Percentiles rank a stretch among this genome's conserved stretches.
These are phyloP conservation scores for Steinernema hermaphroditum DNA, from an alignment of 2,888 invertebrate species.

Conservation along the genomic window DNA sequence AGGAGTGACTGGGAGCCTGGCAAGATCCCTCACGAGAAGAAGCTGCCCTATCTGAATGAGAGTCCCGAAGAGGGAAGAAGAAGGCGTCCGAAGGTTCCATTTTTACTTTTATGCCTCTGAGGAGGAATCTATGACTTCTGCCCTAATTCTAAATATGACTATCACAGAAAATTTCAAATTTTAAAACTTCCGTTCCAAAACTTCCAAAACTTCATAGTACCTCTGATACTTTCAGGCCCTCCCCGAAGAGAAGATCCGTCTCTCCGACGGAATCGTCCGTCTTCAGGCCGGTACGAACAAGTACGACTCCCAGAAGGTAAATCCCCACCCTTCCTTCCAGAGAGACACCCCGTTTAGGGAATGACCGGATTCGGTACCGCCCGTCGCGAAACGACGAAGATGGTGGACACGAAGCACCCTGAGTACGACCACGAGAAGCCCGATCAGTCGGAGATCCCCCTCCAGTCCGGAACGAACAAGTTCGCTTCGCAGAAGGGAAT, in stretches of 20 bases:
- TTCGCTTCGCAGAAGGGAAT: slow-evolving; percentile 66
- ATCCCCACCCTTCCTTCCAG: neutral
- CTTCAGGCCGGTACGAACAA: slow-evolving; percentile 66
- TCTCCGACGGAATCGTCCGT: slow-evolving; percentile 66
- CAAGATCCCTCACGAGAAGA: slow-evolving; percentile 17
- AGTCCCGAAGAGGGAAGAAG: neutral
- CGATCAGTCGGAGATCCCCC: slow-evolving; percentile 65
- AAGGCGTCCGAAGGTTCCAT: neutral
- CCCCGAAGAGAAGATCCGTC: slow-evolving; percentile 66
- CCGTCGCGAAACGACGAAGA: slow-evolving; percentile 66
- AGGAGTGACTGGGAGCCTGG: slow-evolving; percentile 7
- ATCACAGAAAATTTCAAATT: too few relatives aligned
- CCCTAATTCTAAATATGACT: too few relatives aligned
- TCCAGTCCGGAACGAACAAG: slow-evolving; percentile 65
- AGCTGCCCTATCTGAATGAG: slow-evolving; percentile 9
- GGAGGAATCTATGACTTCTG: too few relatives aligned
- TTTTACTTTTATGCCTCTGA: too few relatives aligned
- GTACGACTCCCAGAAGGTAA: slow-evolving; percentile 66
- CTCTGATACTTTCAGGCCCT: slow-evolving; percentile 53
- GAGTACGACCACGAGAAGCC: slow-evolving; percentile 66
- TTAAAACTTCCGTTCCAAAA: too few relatives aligned
- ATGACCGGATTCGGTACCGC: slow-evolving; percentile 66
- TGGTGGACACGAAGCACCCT: slow-evolving; percentile 66
- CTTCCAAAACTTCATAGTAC: neutral
- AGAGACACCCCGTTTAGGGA: slow-evolving; percentile 42